Conservation (phyloP, 2,797 vertebrate species). For the Hypotaenidia philippensis region DNA sequence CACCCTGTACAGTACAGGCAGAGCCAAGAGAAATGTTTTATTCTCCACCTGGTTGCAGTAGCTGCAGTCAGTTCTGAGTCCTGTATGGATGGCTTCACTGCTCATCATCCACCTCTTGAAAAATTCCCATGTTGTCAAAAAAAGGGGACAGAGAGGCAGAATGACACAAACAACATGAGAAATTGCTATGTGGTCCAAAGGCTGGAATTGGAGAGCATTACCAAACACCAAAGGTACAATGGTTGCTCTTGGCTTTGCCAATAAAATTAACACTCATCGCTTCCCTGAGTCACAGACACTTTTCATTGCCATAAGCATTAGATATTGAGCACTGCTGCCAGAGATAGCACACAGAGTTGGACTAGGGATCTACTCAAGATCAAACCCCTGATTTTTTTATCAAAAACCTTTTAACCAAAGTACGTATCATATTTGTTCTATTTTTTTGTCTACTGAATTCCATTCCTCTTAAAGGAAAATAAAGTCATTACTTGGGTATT, state of each 20-base stretch:
- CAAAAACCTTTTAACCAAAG: neutral
- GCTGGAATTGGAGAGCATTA: neutral
- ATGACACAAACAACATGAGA: neutral
- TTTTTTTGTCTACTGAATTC: neutral
- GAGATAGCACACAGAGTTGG: neutral
- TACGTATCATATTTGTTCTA: neutral
- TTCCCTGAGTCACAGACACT: neutral
- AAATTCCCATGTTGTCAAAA: neutral
- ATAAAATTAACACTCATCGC: neutral
- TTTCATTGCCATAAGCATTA: neutral
- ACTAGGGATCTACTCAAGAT: neutral
- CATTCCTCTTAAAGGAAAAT: neutral
- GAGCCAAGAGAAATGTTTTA: neutral
- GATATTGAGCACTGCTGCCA: neutral
- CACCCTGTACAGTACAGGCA: neutral
- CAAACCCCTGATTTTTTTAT: neutral
- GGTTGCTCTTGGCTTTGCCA: neutral
- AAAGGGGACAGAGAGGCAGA: neutral
- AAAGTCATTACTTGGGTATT: fast-evolving
- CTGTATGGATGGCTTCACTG: neutral
- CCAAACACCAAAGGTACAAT: neutral
- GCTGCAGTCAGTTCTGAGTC: neutral
- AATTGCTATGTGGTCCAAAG: neutral
- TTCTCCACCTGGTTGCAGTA: neutral
- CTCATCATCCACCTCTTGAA: neutral